Conservation (phyloP, 2,797 vertebrate genomes). For the Hoplostethus mediterraneus region DNA sequence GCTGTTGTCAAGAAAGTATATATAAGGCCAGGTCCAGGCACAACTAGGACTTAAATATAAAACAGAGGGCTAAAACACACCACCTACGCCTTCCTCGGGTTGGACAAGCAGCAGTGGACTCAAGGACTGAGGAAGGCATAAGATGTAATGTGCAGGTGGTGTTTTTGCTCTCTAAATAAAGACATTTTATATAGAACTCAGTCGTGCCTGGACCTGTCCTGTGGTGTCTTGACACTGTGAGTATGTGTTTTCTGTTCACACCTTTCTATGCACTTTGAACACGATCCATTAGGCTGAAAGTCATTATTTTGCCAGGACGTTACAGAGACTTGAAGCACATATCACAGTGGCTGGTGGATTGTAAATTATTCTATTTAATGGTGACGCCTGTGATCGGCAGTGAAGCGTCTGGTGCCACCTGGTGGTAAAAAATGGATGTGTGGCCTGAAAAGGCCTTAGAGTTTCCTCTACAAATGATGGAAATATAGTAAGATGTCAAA, state of each 20-base stretch:
- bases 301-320: conserved; percentile 18
- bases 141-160: too few species aligned
- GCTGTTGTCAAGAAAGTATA: background rate
- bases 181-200: background rate
- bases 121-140: too few species aligned
- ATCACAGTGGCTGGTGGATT: conserved; percentile 10
- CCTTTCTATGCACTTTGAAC: conserved; percentile 47
- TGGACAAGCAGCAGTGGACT: too few species aligned
- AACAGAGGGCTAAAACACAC: background rate
- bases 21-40: conserved; percentile 11
- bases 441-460: conserved; percentile 15
- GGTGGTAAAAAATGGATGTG: conserved; percentile 6
- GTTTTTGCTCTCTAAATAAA: background rate
- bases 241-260: background rate
- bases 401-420: conserved; percentile 13
- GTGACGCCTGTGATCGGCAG: conserved; percentile 21
- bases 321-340: conserved; percentile 8
- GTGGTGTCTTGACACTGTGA: background rate
- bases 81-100: too few species aligned
- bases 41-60: background rate
- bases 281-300: conserved; percentile 18
- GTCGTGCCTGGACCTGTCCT: conserved; percentile 3
- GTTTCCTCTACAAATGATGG: conserved; percentile 17
- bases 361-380: conserved; percentile 67
- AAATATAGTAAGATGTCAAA: conserved; percentile 21